phyloP scores from a whole-genome alignment of 2,797 vertebrate genomes.

The Crypturellus tataupa region DNA sequence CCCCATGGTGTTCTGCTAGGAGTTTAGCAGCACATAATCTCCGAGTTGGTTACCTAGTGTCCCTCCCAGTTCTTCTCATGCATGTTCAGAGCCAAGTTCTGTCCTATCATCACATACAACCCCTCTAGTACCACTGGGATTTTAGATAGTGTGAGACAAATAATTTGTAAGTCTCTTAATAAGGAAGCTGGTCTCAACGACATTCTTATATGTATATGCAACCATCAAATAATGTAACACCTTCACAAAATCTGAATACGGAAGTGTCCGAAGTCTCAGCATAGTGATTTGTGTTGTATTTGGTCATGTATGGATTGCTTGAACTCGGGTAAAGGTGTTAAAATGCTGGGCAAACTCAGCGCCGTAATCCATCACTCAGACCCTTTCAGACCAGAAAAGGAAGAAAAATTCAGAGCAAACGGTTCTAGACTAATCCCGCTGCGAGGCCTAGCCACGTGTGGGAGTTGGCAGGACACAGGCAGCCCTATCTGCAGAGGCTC shows the following conservation, averaged over 20 bases:
- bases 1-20: not conserved
- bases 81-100: not conserved
- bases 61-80: not conserved
- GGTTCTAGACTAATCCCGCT: not conserved
- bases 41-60: not conserved
- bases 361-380: not conserved
- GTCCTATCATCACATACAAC: not conserved
- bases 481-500: not conserved
- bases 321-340: not conserved
- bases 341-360: conserved; percentile 6
- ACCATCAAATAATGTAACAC: not conserved
- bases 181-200: not conserved
- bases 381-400: not conserved
- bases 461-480: not conserved
- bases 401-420: not conserved
- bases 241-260: not conserved
- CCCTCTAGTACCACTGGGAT: not conserved
- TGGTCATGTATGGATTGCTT: not conserved
- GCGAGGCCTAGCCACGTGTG: not conserved
- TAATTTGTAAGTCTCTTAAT: not conserved
- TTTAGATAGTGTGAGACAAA: not conserved
- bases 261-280: not conserved
- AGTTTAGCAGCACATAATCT: not conserved
- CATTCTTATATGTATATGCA: not conserved
- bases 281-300: not conserved